Percentiles rank a stretch among this genome's conserved stretches.
Conservation (phyloP, 2,113 vertebrate genomes). For the Alexandromys fortis region DNA sequence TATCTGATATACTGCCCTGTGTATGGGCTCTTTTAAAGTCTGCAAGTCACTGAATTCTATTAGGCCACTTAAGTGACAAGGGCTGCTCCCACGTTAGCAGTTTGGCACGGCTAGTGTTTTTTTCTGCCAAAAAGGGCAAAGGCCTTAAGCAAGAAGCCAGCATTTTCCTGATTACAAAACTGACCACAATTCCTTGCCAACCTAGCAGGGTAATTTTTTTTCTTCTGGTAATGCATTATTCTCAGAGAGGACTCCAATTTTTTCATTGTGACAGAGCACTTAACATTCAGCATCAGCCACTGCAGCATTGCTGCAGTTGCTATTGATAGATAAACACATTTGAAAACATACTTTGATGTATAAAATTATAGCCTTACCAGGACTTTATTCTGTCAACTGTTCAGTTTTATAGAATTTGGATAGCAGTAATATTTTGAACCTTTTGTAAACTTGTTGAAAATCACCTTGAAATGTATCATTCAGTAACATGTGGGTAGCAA, state of each 20-base stretch:
- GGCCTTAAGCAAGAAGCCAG: conserved; percentile 84
- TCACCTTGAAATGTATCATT: neutral
- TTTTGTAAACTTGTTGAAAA: conserved; percentile 18
- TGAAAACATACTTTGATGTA: neutral
- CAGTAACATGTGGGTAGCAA: neutral
- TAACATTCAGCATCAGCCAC: conserved; percentile 53
- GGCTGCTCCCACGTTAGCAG: conserved; percentile 72
- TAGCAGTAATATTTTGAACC: neutral
- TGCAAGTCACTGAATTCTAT: conserved; percentile 71
- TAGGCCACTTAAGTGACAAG: conserved; percentile 76
- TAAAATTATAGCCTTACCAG: neutral
- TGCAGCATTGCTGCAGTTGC: neutral
- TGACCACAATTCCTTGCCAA: conserved; percentile 82
- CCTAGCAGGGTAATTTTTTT: conserved; percentile 72
- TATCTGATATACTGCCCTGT: conserved; percentile 48
- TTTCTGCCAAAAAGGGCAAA: conserved; percentile 88
- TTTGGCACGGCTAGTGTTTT: conserved; percentile 68
- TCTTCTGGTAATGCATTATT: conserved; percentile 76
- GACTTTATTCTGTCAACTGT: neutral
- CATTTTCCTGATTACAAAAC: conserved; percentile 88
- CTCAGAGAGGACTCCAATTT: conserved; percentile 73
- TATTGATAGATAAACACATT: conserved; percentile 11
- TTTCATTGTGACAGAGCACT: conserved; percentile 59
- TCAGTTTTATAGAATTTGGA: conserved; percentile 5
- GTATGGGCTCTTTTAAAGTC: conserved; percentile 66